Evolutionary conservation across 2,888 invertebrate genomes (phyloP).

Genomic region (Drosophila crucigera): DNA sequence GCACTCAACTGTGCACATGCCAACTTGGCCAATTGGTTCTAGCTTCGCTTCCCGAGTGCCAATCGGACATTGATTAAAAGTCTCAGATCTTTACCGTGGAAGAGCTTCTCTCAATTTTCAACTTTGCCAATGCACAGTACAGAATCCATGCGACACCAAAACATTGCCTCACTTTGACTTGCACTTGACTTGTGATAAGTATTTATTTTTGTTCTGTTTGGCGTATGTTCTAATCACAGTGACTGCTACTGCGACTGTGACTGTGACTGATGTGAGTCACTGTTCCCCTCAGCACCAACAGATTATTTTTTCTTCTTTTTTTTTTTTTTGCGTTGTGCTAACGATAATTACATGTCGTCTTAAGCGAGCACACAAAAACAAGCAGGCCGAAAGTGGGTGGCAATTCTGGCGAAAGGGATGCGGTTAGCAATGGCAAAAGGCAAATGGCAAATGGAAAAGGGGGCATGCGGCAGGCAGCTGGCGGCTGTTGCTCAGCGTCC

Average conservation of each 20-base stretch:
- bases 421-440: not conserved
- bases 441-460: not conserved
- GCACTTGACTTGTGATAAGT: not conserved
- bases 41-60: no score
- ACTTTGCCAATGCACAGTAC: not conserved
- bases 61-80: not conserved
- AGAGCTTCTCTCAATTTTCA: not conserved
- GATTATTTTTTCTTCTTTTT: slow-evolving; percentile 16
- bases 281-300: slow-evolving; percentile 29
- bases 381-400: slow-evolving; percentile 11
- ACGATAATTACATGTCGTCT: slow-evolving; percentile 81
- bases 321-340: slow-evolving; percentile 23
- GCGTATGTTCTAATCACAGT: slow-evolving; percentile 4
- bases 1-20: not conserved
- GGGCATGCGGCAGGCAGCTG: slow-evolving; percentile 1
- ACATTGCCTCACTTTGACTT: not conserved
- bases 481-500: not conserved
- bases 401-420: slow-evolving; percentile 2
- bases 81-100: not conserved
- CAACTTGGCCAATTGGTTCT: not conserved
- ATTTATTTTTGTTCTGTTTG: not conserved
- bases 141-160: not conserved
- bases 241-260: slow-evolving; percentile 29
- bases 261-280: slow-evolving; percentile 14
- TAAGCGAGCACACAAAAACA: slow-evolving; percentile 31